phyloP scores from a whole-genome alignment of 1,140 invertebrate genomes.

The Dinoponera quadriceps region DNA sequence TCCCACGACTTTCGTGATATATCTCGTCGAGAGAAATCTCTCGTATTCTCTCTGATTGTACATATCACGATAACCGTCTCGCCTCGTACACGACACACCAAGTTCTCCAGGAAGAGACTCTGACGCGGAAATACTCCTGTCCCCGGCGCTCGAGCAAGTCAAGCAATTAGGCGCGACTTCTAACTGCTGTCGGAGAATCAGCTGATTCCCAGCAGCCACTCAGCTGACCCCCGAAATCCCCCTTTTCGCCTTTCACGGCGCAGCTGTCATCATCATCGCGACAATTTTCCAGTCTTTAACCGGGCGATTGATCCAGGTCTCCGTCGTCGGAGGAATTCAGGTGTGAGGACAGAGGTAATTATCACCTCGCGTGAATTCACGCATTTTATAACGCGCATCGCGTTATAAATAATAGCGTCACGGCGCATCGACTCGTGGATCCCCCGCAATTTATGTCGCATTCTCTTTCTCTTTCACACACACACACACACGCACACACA shows the following conservation, averaged over 20 bases:
- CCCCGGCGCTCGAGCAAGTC: neutral
- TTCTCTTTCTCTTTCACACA: too few relatives aligned
- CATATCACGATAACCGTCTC: neutral
- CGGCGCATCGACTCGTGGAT: neutral
- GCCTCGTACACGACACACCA: conserved; percentile 20
- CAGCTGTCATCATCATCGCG: conserved; percentile 24
- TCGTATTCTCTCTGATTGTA: neutral
- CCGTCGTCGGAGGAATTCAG: neutral
- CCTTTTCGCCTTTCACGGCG: neutral
- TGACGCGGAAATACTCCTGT: neutral
- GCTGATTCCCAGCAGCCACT: conserved; percentile 66
- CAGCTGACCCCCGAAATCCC: conserved; percentile 69
- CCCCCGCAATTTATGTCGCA: neutral
- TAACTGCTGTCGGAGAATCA: conserved; percentile 46
- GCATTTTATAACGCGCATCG: neutral
- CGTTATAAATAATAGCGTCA: conserved; percentile 5
- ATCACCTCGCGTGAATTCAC: conserved; percentile 2
- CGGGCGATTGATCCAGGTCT: neutral
- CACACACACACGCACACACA: too few relatives aligned
- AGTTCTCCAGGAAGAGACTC: conserved; percentile 37
- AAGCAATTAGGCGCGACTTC: conserved; percentile 31
- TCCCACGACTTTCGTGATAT: neutral
- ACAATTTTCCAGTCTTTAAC: conserved; percentile 59
- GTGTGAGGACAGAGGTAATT: conserved; percentile 8
- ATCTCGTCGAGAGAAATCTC: neutral